Percentiles rank a stretch among this genome's conserved stretches.
These are phyloP conservation scores for Porites divaricata DNA, from an alignment of 92 coral and sea anemone genomes.

Conservation along the genomic window DNA sequence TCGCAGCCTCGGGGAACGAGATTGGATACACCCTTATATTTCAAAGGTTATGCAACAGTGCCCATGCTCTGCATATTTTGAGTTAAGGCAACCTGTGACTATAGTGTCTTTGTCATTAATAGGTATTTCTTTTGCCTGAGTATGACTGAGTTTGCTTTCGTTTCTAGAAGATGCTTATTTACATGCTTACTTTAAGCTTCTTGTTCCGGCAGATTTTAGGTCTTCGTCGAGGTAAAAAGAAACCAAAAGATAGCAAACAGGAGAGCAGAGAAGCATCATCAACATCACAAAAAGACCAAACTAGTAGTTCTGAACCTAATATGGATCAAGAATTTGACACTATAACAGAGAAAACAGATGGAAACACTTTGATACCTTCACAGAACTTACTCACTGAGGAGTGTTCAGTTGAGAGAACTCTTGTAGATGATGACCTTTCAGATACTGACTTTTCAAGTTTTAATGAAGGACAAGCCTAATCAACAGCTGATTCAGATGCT, in stretches of 20 bases:
- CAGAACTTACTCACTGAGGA: constrained; percentile 52
- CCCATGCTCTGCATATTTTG: no score
- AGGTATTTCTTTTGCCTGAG: no score
- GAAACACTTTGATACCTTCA: constrained; percentile 34
- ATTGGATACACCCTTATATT: no score
- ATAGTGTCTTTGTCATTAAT: no score
- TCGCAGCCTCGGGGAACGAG: no score
- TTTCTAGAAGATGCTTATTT: background rate
- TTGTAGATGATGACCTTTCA: constrained; percentile 44
- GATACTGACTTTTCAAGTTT: constrained; percentile 38
- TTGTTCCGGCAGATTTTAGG: constrained; percentile 76
- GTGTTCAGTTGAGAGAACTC: constrained; percentile 40
- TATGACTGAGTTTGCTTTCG: background rate
- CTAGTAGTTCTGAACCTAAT: background rate
- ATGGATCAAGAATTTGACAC: constrained; percentile 30
- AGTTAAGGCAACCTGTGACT: no score
- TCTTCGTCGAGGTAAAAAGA: constrained; percentile 70
- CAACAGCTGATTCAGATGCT: background rate
- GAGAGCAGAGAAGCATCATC: background rate
- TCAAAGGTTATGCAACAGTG: no score
- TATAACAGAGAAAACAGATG: constrained; percentile 17
- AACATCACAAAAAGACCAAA: constrained; percentile 21
- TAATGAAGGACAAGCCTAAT: constrained; percentile 37
- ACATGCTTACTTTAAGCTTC: background rate
- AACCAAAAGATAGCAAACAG: background rate